Base-by-base conservation (phyloP, 2,888 invertebrate genomes). In the Cylloceria caligata region DNA sequence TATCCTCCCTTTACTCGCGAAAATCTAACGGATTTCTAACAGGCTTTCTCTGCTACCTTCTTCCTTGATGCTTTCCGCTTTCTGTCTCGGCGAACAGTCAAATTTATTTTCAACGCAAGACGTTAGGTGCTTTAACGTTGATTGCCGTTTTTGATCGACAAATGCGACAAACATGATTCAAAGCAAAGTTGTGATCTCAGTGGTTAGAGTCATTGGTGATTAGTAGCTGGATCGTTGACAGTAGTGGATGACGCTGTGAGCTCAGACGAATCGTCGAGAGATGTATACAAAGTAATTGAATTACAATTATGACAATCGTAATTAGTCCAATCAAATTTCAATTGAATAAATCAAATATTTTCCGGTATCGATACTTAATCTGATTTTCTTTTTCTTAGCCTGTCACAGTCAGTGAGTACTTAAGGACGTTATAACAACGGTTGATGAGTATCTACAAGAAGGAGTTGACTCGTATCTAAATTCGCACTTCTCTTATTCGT, bases 11-110 rank as follows among this genome's bases (percentile, higher is more conserved):
- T 16, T 19, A n/a, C 36, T 30, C 47, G 19, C 47, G 39, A 39
- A 39, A 39, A 55, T 69, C 52, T 55, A 55, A 55, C 69, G 69
- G 52, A 39, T 39, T 55, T 69, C 52, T 21, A n/a, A 55, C 36
- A 55, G 69, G 19, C 19, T 62, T 62, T 62, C 62, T 62, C 47
- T 62, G 47, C 36, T 16, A 21, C 27, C 52, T 16, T 11, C 39
- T 55, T 27, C n/a, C 7, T 21, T 11, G 52, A 55, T 36, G n/a
- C 34, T 13, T 24, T 13, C 27, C 7, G 21, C 9, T 2, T 34
- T 49, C 13, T 49, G 11, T 45, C n/a, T 30, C 6, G 68, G n/a
- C 7, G 39, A 52, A 16, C 36, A 2, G 21, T 13, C 55, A 7
- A 69, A 55, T 52, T 16, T 39, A 3, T 36, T 49, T 24, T 68